Evolutionary conservation across 2,113 vertebrate species (phyloP).

Genomic region (Rhadina sibilatrix): DNA sequence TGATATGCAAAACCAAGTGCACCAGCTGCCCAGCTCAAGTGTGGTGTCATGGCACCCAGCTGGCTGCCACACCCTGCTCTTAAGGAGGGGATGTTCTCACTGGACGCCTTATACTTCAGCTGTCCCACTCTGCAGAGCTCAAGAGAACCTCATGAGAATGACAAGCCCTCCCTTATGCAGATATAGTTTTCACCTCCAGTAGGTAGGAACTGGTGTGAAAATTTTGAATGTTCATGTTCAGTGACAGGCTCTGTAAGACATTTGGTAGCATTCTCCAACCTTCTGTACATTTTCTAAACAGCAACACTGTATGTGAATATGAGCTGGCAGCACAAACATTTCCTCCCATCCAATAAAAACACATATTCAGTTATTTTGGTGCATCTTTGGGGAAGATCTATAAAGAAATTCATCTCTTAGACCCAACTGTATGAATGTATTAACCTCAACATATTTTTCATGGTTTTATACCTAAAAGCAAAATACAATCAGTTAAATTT

Average conservation of each 20-base stretch:
- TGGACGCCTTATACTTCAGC: fast-evolving
- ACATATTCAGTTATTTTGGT: background rate
- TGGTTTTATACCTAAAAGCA: background rate
- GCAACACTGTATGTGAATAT: background rate
- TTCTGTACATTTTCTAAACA: background rate
- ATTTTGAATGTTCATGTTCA: background rate
- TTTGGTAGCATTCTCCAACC: background rate
- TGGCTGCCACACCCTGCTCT: background rate
- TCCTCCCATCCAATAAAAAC: background rate
- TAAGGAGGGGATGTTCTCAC: background rate
- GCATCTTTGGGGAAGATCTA: background rate
- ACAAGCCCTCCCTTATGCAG: fast-evolving
- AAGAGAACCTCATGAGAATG: background rate
- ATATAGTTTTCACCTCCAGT: background rate
- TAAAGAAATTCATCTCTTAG: background rate
- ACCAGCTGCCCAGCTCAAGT: background rate
- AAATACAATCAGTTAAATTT: background rate
- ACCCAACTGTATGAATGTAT: background rate
- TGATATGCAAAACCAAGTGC: background rate
- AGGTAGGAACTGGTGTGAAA: background rate
- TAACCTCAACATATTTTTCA: background rate
- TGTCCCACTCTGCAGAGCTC: background rate
- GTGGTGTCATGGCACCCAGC: background rate
- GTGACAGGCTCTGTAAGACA: background rate
- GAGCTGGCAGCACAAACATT: background rate